Percentiles rank a stretch among this genome's conserved stretches.
phyloP scores from a whole-genome alignment of 2,888 invertebrate genomes.

The Saturnia pavonia region DNA sequence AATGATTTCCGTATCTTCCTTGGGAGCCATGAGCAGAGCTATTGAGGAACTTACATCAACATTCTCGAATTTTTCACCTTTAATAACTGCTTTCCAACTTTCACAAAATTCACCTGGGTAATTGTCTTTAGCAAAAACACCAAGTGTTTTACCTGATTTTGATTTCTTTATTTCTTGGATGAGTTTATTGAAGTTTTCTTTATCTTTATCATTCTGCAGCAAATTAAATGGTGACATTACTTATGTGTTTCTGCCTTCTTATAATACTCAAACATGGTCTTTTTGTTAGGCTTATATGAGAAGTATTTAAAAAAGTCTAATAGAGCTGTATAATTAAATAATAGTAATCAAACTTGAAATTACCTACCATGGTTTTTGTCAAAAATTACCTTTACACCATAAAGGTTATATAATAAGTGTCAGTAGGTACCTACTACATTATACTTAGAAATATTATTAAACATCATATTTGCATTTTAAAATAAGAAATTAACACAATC shows the following conservation, averaged over 20 bases:
- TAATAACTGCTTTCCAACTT: constrained; percentile 91
- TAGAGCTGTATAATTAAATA: no score
- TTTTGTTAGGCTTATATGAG: neutral
- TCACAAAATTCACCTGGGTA: constrained; percentile 97
- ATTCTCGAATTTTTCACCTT: constrained; percentile 90
- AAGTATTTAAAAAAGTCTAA: neutral
- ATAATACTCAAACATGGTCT: neutral
- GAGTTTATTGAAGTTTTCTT: constrained; percentile 91
- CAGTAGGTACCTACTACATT: no score
- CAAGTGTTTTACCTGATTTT: constrained; percentile 93
- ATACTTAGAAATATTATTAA: no score
- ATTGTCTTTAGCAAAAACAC: constrained; percentile 96
- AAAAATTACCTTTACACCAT: no score
- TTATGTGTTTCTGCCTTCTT: constrained; percentile 54
- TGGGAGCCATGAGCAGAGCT: constrained; percentile 94
- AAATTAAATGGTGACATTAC: constrained; percentile 41
- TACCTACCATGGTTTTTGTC: no score
- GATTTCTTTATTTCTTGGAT: constrained; percentile 92
- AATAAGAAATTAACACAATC: no score
- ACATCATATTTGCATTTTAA: no score
- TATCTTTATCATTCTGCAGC: constrained; percentile 92
- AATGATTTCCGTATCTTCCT: constrained; percentile 95
- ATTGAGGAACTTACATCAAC: constrained; percentile 93
- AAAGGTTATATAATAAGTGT: no score
- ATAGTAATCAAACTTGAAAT: no score